Evolutionary conservation across 1,140 invertebrate species (phyloP), one percentile per base, ranked within the genome.

Genomic region (Drosophila watanabei): DNA sequence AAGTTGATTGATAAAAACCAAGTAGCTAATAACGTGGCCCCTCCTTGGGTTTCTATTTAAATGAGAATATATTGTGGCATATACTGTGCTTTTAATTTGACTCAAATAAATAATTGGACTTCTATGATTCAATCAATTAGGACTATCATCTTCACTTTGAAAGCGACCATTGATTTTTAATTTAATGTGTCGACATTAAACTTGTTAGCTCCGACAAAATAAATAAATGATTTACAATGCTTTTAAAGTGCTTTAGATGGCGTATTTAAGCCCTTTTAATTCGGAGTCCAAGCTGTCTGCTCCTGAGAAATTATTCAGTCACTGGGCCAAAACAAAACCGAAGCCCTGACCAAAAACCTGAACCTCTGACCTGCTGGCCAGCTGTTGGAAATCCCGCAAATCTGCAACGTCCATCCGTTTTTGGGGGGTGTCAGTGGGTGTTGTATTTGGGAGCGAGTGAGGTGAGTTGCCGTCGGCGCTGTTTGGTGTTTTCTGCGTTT

Each of bases 321-420:
- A 68, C 18, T 78, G 64, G 64, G 30, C 46, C 28, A 20, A 48
- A 75, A 66, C 58, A 68, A 48, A 63, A 43, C 79, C 59, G 5
- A 45, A 30, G 32, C 32, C 48, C 35, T 54, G 49, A 57, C 54
- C 61, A 41, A 43, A 68, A 79, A 56, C 64, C 46, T 52, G 39
- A 32, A 20, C 65, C 63, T 37, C 63, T 71, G 68, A 69, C 68
- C 64, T 52, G 45, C 49, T 48, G 37, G 39, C 54, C 78, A 73
- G 72, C 77, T 84, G 80, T 33, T 66, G 46, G 60, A 39, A 52
- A 54, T 60, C 73, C 69, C 75, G 71, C 76, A 79, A 79, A 68
- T 81, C 52, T 62, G 80, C 54, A 80, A 62, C 59, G 76, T 39
- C 51, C 45, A 41, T 56, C 77, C 46, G 57, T 57, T 56, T 70